Evolutionary conservation across 2,888 invertebrate genomes (phyloP), one percentile per base, ranked within the genome.

Genomic region (Cosmopolites sordidus): DNA sequence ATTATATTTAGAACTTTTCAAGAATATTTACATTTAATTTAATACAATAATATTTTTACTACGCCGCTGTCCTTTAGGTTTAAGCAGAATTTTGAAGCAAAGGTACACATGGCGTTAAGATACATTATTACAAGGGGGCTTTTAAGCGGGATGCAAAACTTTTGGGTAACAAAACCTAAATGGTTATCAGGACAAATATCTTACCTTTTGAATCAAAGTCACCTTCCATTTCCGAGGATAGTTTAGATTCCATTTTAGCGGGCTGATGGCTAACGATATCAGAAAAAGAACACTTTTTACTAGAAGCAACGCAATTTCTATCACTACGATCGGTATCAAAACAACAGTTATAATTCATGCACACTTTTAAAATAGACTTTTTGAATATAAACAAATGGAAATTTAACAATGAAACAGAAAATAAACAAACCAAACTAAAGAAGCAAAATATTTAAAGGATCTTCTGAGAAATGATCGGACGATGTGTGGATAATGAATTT

Each of bases 401-500:
- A 22, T 5, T 22, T 22, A 22, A 22, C 22, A 22, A 22, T 22
- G 22, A 22, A 22, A 22, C 22, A 40, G 40, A 50, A 55, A 48
- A 30, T 16, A 27, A 22, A 12, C 14, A 51, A 46, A 29, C 39
- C 43, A 48, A 60, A 60, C 59, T 63, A 59, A 59, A 58, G 55
- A 52, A 11, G 6, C 8, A 42, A 45, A 41, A 47, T 40, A 16
- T 49, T 22, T 9, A 42, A 42, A 16, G 42, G 39, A 11, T 55
- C n/a, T 42, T 86, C 87, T 79, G 86, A 83, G 73, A 84, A 87
- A 72, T 87, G 87, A 65, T 87, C 86, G 63, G 87, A 87, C 62
- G 86, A 86, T 59, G 87, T 87, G 76, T 87, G 86, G 70, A 86
- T 78, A 75, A 87, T 87, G 69, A 85, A 84, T 68, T 72, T 84